A percentile compares a stretch with the other conserved stretches of the same genome.
Conservation (phyloP, 2,888 invertebrate genomes). For the Fragum whitleyi region DNA sequence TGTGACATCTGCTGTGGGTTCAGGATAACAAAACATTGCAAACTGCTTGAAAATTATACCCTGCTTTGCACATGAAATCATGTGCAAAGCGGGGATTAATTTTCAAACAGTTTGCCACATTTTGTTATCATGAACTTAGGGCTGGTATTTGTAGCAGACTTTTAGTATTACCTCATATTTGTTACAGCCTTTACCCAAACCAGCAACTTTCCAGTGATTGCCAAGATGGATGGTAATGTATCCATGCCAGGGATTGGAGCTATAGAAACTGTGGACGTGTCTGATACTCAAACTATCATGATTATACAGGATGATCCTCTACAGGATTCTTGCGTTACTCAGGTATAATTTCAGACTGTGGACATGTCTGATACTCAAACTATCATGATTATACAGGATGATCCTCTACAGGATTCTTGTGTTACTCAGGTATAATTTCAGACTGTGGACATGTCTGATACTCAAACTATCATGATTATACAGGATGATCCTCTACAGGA, state of each 20-base stretch:
- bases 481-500: conserved; percentile 70
- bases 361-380: conserved; percentile 73
- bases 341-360: conserved; percentile 69
- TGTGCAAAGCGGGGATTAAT: too few relatives aligned
- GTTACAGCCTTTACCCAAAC: conserved; percentile 53
- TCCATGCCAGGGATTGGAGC: conserved; percentile 75
- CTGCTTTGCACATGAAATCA: too few relatives aligned
- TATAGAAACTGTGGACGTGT: conserved; percentile 71
- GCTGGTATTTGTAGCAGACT: too few relatives aligned
- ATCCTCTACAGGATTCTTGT: conserved; percentile 41
- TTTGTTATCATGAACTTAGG: too few relatives aligned
- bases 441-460: conserved; percentile 71
- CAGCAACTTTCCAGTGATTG: conserved; percentile 60
- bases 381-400: conserved; percentile 81
- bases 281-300: conserved; percentile 78
- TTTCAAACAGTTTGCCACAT: too few relatives aligned
- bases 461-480: conserved; percentile 80
- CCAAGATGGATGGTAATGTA: conserved; percentile 67
- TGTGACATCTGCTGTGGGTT: too few relatives aligned
- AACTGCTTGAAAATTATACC: too few relatives aligned
- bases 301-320: conserved; percentile 77
- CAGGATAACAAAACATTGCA: too few relatives aligned
- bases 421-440: conserved; percentile 58
- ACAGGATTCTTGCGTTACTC: conserved; percentile 33
- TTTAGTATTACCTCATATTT: background rate